Evolutionary conservation across 2,113 vertebrate species (phyloP).

Genomic region (Genyomyrus donnyi): DNA sequence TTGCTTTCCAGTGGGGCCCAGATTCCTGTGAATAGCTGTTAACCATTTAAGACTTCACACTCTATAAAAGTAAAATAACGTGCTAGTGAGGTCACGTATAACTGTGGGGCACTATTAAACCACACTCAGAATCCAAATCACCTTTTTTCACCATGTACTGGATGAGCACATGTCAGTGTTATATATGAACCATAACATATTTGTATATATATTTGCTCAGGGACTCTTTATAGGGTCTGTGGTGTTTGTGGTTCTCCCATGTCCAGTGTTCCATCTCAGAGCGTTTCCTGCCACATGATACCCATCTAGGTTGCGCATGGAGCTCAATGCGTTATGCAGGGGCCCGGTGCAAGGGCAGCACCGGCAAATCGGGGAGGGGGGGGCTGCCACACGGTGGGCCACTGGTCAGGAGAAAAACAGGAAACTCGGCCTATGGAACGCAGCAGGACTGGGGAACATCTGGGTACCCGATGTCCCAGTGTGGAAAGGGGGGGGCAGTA

Average conservation of each 20-base stretch:
- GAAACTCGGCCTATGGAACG: slow-evolving; percentile 17
- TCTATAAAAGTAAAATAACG: not conserved
- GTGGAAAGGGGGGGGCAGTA: not conserved
- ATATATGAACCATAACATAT: not conserved
- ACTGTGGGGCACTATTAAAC: not conserved
- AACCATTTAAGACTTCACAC: not conserved
- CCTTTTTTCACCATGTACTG: not conserved
- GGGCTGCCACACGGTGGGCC: not conserved
- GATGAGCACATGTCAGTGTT: not conserved
- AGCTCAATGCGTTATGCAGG: not conserved
- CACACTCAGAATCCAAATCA: not conserved
- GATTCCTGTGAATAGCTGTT: not conserved
- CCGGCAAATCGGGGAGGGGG: not conserved
- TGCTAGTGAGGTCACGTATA: not conserved
- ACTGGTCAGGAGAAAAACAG: slow-evolving; percentile 11
- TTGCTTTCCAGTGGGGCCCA: not conserved
- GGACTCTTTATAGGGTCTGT: not conserved
- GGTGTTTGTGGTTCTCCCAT: not conserved
- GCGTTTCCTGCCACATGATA: not conserved
- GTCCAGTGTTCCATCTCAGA: not conserved
- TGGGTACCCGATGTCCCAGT: slow-evolving; percentile 9
- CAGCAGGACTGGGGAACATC: not conserved
- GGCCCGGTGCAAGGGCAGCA: not conserved
- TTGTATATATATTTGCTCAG: not conserved
- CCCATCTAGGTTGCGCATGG: not conserved